phyloP scores from a whole-genome alignment of 2,888 invertebrate genomes.

The Lamproptera curius region DNA sequence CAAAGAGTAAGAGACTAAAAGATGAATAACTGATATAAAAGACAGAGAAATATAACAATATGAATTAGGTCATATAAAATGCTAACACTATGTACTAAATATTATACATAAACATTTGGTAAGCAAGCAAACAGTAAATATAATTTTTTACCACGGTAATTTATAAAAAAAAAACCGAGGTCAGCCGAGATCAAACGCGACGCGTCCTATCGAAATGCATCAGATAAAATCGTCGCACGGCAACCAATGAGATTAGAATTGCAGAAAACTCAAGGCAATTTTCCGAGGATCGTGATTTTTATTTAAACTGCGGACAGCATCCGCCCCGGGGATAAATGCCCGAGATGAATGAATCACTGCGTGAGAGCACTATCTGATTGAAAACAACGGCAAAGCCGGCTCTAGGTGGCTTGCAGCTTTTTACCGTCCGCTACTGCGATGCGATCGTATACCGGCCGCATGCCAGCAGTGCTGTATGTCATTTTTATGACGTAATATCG shows the following conservation, averaged over 20 bases:
- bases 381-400: slow-evolving; percentile 29
- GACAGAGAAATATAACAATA: no score
- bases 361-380: slow-evolving; percentile 63
- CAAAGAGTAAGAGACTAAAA: no score
- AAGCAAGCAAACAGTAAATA: no score
- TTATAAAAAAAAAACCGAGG: no score
- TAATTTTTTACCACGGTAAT: no score
- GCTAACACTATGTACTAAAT: neutral
- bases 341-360: slow-evolving; percentile 58
- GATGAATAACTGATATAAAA: no score
- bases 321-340: slow-evolving; percentile 58
- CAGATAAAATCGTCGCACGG: slow-evolving; percentile 24
- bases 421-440: slow-evolving; percentile 33
- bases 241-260: slow-evolving; percentile 26
- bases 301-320: slow-evolving; percentile 49
- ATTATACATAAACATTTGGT: neutral
- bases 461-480: slow-evolving; percentile 61
- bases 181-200: neutral
- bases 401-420: slow-evolving; percentile 39
- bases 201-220: slow-evolving; percentile 8
- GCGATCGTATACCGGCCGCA: slow-evolving; percentile 45
- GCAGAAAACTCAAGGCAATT: slow-evolving; percentile 28
- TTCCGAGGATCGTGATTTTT: slow-evolving; percentile 39
- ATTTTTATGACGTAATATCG: slow-evolving; percentile 71
- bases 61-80: no score